Evolutionary conservation across 2,113 vertebrate genomes (phyloP).

Genomic region (Eidolon helvum): DNA sequence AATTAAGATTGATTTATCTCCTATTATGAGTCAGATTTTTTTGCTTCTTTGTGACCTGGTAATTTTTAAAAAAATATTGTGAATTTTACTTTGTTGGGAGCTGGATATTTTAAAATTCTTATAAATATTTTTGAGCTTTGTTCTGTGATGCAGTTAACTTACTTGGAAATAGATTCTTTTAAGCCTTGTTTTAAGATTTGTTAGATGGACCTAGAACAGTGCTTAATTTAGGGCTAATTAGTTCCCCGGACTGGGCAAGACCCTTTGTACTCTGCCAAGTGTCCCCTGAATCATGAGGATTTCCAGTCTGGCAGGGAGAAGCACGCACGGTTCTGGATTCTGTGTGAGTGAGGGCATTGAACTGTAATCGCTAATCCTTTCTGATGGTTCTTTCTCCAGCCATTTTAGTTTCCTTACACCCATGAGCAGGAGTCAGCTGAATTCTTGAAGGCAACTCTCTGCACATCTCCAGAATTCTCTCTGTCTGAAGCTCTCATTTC

Average conservation of each 20-base stretch:
- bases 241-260: not conserved
- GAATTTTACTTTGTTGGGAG: not conserved
- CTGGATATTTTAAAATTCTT: not conserved
- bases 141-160: not conserved
- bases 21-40: not conserved
- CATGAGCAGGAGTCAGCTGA: not conserved
- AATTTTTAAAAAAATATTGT: constrained; percentile 6
- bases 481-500: not conserved
- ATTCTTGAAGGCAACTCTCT: not conserved
- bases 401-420: not conserved
- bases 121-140: not conserved
- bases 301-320: not conserved
- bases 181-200: not conserved
- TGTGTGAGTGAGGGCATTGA: not conserved
- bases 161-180: not conserved
- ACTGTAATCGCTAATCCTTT: not conserved
- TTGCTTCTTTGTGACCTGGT: not conserved
- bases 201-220: not conserved
- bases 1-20: not conserved
- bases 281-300: not conserved
- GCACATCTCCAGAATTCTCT: not conserved
- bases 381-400: not conserved
- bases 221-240: not conserved
- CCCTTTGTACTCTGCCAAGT: not conserved
- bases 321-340: not conserved